Evolutionary conservation across 2,113 vertebrate species (phyloP).

Genomic region (Ophiodon elongatus): DNA sequence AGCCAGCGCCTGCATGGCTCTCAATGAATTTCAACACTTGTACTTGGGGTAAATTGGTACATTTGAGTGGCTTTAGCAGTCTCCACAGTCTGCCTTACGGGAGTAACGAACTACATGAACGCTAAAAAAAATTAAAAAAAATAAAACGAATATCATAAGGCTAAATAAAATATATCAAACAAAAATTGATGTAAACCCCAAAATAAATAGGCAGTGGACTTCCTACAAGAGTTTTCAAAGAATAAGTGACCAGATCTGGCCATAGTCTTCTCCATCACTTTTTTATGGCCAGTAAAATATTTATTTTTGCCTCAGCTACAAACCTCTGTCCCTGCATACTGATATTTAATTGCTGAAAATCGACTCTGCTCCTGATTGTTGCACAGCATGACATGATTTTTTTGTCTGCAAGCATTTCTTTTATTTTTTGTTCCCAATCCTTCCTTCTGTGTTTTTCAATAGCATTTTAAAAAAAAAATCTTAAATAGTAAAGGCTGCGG

Average conservation of each 20-base stretch:
- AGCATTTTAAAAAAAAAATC: slow-evolving; percentile 30
- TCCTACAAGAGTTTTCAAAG: background rate
- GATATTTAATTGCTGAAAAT: slow-evolving; percentile 66
- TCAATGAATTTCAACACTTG: slow-evolving; percentile 79
- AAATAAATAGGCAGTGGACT: background rate
- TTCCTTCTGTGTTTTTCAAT: slow-evolving; percentile 36
- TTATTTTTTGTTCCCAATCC: slow-evolving; percentile 41
- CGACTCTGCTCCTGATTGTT: slow-evolving; percentile 68
- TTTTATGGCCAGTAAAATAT: slow-evolving; percentile 22
- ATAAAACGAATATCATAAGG: background rate
- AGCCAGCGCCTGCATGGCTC: slow-evolving; percentile 30
- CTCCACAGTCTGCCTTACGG: background rate
- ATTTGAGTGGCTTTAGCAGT: slow-evolving; percentile 29
- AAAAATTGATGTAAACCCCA: background rate
- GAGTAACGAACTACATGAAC: background rate
- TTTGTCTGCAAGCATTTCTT: slow-evolving; percentile 42
- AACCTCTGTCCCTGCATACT: slow-evolving; percentile 27
- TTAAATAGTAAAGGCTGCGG: slow-evolving; percentile 21
- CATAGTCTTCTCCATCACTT: background rate
- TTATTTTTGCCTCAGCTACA: slow-evolving; percentile 19
- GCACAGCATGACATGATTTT: slow-evolving; percentile 53
- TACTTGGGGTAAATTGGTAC: slow-evolving; percentile 38
- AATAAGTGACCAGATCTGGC: background rate
- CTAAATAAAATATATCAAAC: background rate
- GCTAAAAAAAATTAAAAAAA: background rate